phyloP scores from a whole-genome alignment of 2,113 vertebrate species.

The Hydropotes inermis region DNA sequence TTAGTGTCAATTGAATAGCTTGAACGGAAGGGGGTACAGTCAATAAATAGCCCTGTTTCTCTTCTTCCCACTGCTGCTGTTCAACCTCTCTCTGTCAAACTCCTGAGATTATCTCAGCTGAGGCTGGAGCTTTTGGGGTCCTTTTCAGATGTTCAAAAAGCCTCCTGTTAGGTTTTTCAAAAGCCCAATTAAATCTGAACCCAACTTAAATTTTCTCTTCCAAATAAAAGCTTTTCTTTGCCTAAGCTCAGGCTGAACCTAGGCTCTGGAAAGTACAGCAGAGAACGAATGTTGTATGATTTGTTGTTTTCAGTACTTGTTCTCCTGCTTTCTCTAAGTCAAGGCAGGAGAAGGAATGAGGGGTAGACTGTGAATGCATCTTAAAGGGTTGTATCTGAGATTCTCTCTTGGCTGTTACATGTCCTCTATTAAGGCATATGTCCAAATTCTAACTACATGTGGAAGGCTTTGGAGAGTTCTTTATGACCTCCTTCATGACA shows the following conservation, averaged over 20 bases:
- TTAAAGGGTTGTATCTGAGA: neutral
- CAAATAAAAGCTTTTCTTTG: neutral
- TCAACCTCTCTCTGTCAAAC: neutral
- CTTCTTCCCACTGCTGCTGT: neutral
- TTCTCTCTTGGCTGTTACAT: neutral
- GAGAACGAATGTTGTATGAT: no score
- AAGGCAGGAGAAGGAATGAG: neutral
- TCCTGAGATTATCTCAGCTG: neutral
- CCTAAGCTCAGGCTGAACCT: neutral
- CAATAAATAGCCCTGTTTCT: neutral
- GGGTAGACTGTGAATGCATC: neutral
- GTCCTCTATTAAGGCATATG: neutral
- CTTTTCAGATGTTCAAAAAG: neutral
- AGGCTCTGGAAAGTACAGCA: neutral
- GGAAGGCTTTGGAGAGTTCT: neutral
- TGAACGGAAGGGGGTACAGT: neutral
- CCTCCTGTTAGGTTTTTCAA: neutral
- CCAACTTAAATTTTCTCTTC: neutral
- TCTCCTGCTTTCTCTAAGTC: neutral
- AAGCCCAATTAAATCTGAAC: slow-evolving; percentile 1
- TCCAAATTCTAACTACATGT: neutral
- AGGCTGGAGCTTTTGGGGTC: neutral
- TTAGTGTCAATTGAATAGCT: neutral
- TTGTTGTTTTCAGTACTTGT: neutral
- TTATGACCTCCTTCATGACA: neutral